Evolutionary conservation across 2,797 vertebrate genomes (phyloP).

Genomic region (Linurgus olivaceus): DNA sequence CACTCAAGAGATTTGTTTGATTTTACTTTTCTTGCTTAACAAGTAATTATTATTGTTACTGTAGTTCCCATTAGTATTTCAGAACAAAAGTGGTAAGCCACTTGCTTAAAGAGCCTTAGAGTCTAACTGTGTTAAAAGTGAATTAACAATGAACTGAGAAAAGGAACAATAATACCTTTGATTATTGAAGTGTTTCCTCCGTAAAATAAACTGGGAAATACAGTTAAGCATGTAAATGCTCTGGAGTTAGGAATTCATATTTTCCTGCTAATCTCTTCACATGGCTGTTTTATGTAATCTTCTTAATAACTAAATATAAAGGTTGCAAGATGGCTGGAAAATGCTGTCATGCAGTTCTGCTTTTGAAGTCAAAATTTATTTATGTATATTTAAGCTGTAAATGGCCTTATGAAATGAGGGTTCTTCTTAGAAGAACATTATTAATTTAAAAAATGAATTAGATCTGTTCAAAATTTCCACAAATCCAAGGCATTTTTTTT

Average conservation of each 20-base stretch:
- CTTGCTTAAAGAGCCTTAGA: background rate
- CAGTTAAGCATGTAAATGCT: background rate
- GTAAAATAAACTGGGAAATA: conserved; percentile 27
- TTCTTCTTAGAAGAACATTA: conserved; percentile 4
- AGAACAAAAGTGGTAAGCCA: background rate
- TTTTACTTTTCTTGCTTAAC: background rate
- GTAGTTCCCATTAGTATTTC: background rate
- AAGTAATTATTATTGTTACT: background rate
- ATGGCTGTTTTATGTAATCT: conserved; percentile 35
- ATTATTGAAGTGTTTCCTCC: conserved; percentile 31
- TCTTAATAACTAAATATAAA: conserved; percentile 34
- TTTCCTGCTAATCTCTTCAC: conserved; percentile 13
- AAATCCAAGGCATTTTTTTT: conserved; percentile 60
- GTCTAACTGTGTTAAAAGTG: background rate
- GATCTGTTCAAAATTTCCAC: conserved; percentile 35
- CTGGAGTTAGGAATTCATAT: conserved; percentile 3
- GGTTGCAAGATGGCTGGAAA: background rate
- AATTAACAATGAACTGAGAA: conserved; percentile 13
- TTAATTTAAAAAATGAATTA: conserved; percentile 63
- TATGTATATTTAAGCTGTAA: conserved; percentile 49
- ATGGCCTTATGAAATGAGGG: conserved; percentile 28
- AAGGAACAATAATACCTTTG: conserved; percentile 36
- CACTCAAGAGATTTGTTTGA: background rate
- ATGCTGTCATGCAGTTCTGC: conserved; percentile 10
- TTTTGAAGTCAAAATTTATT: conserved; percentile 51